Evolutionary conservation across 2,888 invertebrate genomes (phyloP).

Genomic region (Lottia scabra): DNA sequence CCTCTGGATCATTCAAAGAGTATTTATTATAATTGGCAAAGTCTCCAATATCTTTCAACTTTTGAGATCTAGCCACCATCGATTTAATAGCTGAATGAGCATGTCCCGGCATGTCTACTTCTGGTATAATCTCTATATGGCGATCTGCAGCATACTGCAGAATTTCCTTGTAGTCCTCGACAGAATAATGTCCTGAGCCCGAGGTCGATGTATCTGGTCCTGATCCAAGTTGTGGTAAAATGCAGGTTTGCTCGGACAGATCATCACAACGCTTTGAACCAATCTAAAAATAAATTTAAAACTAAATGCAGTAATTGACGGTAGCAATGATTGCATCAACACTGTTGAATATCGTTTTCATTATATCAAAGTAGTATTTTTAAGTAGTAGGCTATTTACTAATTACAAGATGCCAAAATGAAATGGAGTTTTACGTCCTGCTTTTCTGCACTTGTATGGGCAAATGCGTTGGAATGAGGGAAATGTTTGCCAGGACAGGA

Average conservation of each 20-base stretch:
- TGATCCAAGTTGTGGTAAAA: constrained; percentile 53
- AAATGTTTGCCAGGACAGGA: too few relatives aligned
- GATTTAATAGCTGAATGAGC: constrained; percentile 55
- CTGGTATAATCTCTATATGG: constrained; percentile 59
- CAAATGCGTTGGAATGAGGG: too few relatives aligned
- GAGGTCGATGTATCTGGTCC: constrained; percentile 41
- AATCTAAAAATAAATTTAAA: constrained; percentile 27
- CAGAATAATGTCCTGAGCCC: constrained; percentile 47
- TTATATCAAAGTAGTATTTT: too few relatives aligned
- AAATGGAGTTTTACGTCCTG: too few relatives aligned
- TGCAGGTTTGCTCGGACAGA: constrained; percentile 38
- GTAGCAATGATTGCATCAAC: too few relatives aligned
- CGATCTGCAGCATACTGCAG: constrained; percentile 41
- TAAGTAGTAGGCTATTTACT: too few relatives aligned
- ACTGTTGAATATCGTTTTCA: too few relatives aligned
- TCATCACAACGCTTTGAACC: constrained; percentile 50
- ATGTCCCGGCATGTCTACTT: constrained; percentile 61
- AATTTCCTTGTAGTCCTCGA: constrained; percentile 48
- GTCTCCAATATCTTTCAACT: constrained; percentile 14
- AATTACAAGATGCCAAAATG: too few relatives aligned
- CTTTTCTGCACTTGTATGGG: too few relatives aligned
- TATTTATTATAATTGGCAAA: constrained; percentile 26
- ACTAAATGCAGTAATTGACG: too few relatives aligned
- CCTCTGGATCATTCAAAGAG: constrained; percentile 30
- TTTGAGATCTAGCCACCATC: constrained; percentile 35